Evolutionary conservation across 2,888 invertebrate genomes (phyloP).

Genomic region (Sthenelais limicola): DNA sequence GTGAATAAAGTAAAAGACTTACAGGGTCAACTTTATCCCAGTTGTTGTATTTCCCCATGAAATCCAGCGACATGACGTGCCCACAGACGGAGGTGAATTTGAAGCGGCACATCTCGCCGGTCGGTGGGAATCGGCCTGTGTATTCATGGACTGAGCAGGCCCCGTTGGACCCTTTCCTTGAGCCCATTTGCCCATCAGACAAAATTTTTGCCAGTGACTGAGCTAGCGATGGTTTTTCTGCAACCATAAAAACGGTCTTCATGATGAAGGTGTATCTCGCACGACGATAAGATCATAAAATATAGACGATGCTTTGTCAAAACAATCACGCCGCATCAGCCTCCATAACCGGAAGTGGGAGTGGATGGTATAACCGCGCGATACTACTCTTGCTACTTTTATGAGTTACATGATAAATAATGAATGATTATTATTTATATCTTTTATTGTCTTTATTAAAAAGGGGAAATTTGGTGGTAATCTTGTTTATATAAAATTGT

Average conservation of each 20-base stretch:
- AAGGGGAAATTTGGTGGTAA: too few relatives aligned
- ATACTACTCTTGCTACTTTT: too few relatives aligned
- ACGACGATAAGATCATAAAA: too few relatives aligned
- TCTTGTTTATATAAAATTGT: too few relatives aligned
- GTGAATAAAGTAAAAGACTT: constrained; percentile 63
- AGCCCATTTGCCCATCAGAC: constrained; percentile 86
- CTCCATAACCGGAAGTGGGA: too few relatives aligned
- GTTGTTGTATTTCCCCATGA: constrained; percentile 90
- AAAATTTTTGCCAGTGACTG: constrained; percentile 93
- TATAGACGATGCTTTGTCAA: too few relatives aligned
- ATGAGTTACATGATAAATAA: too few relatives aligned
- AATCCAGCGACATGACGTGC: constrained; percentile 97
- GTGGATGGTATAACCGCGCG: too few relatives aligned
- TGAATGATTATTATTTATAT: too few relatives aligned
- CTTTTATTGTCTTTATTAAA: too few relatives aligned
- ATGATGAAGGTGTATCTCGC: constrained; percentile 59
- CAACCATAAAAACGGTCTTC: constrained; percentile 87
- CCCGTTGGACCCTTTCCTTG: constrained; percentile 89
- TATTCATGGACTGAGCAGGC: constrained; percentile 97
- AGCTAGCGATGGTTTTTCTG: constrained; percentile 98
- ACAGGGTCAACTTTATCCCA: constrained; percentile 98
- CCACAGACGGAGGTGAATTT: constrained; percentile 99
- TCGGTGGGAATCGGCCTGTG: constrained; percentile 74
- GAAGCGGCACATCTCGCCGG: constrained; percentile 66
- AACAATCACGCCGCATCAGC: too few relatives aligned